These are phyloP conservation scores for Cephus nigrinus DNA, from an alignment of 2,888 invertebrate species.

Conservation along the genomic window DNA sequence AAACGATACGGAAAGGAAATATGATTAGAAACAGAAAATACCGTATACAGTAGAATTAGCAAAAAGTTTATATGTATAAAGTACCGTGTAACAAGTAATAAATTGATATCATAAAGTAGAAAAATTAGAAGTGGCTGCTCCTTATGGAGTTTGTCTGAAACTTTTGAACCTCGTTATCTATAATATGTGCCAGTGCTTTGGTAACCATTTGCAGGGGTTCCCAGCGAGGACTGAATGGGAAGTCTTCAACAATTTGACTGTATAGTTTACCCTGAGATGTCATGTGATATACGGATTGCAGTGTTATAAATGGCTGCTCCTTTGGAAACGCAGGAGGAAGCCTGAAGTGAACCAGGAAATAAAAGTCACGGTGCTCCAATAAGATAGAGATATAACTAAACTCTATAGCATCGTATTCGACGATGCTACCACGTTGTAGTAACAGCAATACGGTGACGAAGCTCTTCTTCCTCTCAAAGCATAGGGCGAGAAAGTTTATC, in stretches of 20 bases:
- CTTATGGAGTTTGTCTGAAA: slow-evolving; percentile 34
- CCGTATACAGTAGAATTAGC: too few relatives aligned
- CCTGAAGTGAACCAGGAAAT: slow-evolving; percentile 60
- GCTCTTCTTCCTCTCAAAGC: slow-evolving; percentile 30
- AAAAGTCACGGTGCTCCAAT: slow-evolving; percentile 65
- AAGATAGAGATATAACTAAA: slow-evolving; percentile 61
- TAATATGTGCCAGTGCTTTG: slow-evolving; percentile 47
- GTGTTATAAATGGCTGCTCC: slow-evolving; percentile 68
- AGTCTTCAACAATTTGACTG: slow-evolving; percentile 38
- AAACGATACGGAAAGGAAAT: too few relatives aligned
- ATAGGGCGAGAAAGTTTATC: slow-evolving; percentile 35
- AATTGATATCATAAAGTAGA: slow-evolving; percentile 8
- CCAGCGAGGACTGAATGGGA: slow-evolving; percentile 57
- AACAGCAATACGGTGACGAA: slow-evolving; percentile 50
- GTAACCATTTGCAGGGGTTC: slow-evolving; percentile 50
- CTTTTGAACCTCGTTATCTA: slow-evolving; percentile 43
- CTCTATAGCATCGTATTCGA: slow-evolving; percentile 66
- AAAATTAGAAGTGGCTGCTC: slow-evolving; percentile 26
- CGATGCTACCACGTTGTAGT: slow-evolving; percentile 55
- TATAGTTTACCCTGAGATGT: slow-evolving; percentile 38
- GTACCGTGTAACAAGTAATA: not conserved
- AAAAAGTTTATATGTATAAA: not conserved
- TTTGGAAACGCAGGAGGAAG: slow-evolving; percentile 68
- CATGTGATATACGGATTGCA: slow-evolving; percentile 72
- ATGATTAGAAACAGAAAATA: too few relatives aligned